These are phyloP conservation scores for Mythimna loreyi DNA, from an alignment of 2,888 invertebrate genomes.

Conservation along the genomic window DNA sequence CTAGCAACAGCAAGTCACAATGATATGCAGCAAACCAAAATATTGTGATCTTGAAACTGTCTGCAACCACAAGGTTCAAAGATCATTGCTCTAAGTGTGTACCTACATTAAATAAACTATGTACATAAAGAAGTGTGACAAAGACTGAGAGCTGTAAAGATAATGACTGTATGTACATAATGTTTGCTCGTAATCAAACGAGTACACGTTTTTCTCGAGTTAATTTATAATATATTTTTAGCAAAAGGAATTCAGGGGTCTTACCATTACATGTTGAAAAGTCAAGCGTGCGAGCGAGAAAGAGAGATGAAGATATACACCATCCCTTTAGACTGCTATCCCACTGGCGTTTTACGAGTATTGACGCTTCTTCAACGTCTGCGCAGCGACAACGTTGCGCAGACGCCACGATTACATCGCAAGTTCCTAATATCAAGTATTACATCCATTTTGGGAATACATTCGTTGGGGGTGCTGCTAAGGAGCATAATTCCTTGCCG, in stretches of 20 bases:
- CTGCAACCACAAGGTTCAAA: conserved; percentile 20
- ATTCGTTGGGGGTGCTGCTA: no score
- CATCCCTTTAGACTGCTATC: no score
- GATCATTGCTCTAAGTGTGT: conserved; percentile 27
- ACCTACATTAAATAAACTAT: background rate
- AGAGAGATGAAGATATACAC: no score
- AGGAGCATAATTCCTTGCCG: no score
- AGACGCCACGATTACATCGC: no score
- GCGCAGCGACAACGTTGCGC: no score
- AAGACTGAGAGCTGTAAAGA: conserved; percentile 30
- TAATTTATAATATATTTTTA: conserved; percentile 36
- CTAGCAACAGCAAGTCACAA: background rate
- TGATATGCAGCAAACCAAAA: background rate
- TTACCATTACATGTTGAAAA: no score
- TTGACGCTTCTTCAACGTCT: no score
- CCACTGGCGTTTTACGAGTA: no score
- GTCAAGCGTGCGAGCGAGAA: no score
- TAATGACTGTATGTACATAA: conserved; percentile 6
- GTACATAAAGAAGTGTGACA: conserved; percentile 6
- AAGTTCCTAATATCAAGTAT: no score
- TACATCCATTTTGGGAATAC: no score
- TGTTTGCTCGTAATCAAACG: conserved; percentile 30
- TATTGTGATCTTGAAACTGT: conserved; percentile 6
- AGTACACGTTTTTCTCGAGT: conserved; percentile 14
- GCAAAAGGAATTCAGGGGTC: background rate